Percentiles rank a stretch among this genome's conserved stretches.
Evolutionary conservation across 2,113 vertebrate species (phyloP).

Genomic region (Myiozetetes cayanensis): DNA sequence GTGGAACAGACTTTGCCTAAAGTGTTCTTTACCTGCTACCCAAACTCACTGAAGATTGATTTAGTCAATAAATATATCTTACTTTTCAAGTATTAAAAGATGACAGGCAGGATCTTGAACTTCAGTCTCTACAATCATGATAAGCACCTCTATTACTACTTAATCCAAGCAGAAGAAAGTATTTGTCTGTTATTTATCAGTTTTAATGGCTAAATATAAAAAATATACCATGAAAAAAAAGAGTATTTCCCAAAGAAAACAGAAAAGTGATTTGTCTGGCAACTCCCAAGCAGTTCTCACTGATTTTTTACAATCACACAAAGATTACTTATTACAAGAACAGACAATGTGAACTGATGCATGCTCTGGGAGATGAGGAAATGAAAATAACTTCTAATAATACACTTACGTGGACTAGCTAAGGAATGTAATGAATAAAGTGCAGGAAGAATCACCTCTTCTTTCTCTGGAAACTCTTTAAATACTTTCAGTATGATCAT

Average conservation of each 20-base stretch:
- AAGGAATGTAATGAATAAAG: constrained; percentile 85
- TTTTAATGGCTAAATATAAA: neutral
- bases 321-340: neutral
- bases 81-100: neutral
- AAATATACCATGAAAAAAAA: neutral
- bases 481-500: constrained; percentile 79
- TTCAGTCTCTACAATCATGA: neutral
- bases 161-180: neutral
- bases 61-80: neutral
- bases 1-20: neutral
- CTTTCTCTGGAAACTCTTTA: constrained; percentile 77
- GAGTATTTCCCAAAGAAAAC: neutral
- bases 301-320: neutral
- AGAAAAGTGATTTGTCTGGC: neutral
- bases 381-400: neutral
- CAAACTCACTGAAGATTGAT: neutral
- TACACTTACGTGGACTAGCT: constrained; percentile 82
- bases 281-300: neutral
- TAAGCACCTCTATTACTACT: neutral
- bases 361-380: neutral
- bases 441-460: constrained; percentile 81
- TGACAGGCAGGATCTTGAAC: neutral
- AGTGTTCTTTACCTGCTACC: neutral
- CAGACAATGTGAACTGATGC: neutral
- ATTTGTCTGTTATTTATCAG: neutral